Percentiles rank a stretch among this genome's conserved stretches.
phyloP scores from a whole-genome alignment of 2,797 vertebrate genomes.

The Sitta carolinensis region DNA sequence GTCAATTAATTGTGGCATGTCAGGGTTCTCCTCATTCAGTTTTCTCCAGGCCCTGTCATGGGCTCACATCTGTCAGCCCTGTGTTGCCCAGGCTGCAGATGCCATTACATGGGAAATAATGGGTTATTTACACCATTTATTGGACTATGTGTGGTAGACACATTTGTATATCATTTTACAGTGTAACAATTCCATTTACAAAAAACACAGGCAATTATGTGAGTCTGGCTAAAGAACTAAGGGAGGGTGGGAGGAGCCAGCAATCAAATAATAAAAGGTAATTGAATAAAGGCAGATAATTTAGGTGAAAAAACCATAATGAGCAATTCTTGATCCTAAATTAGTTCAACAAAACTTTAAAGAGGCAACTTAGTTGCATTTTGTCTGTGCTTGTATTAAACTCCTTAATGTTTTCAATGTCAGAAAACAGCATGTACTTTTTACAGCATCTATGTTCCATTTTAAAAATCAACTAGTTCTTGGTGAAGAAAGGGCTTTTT shows the following conservation, averaged over 20 bases:
- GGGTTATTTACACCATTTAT: conserved; percentile 57
- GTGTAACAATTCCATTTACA: conserved; percentile 71
- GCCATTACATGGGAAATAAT: conserved; percentile 63
- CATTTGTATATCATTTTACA: conserved; percentile 75
- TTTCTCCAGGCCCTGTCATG: background rate
- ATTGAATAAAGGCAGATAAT: conserved; percentile 19
- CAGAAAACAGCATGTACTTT: background rate
- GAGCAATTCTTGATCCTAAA: background rate
- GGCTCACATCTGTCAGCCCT: conserved; percentile 75
- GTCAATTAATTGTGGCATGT: conserved; percentile 78
- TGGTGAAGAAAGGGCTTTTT: background rate
- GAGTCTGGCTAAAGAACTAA: background rate
- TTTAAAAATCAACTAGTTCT: background rate
- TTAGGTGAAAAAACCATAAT: background rate
- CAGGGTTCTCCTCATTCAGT: conserved; percentile 50
- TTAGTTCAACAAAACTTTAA: background rate
- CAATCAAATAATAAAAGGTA: conserved; percentile 16
- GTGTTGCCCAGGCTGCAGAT: conserved; percentile 65
- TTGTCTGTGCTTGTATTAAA: background rate
- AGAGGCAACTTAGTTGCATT: background rate
- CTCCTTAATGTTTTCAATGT: background rate
- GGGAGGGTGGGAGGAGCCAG: background rate
- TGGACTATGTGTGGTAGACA: conserved; percentile 49
- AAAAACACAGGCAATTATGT: conserved; percentile 62
- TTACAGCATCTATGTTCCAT: background rate